These are phyloP conservation scores for Anoplolepis gracilipes DNA, from an alignment of 1,140 invertebrate genomes.

Conservation along the genomic window DNA sequence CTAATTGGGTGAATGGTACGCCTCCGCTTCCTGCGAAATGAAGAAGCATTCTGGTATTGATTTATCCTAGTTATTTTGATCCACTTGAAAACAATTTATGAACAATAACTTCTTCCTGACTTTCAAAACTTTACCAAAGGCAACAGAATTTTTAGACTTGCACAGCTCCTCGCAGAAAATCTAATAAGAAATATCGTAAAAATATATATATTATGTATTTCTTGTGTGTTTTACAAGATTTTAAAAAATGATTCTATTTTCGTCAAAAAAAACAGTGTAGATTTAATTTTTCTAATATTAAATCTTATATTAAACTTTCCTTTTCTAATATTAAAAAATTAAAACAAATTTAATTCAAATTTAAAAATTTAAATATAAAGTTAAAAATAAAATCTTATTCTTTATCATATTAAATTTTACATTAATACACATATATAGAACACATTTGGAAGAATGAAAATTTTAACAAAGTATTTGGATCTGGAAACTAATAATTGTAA, in stretches of 20 bases:
- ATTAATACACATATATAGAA: no score
- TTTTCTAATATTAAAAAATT: background rate
- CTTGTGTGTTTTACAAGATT: background rate
- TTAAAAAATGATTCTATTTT: background rate
- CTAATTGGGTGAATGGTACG: conserved; percentile 92
- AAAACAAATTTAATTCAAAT: background rate
- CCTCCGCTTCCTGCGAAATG: conserved; percentile 86
- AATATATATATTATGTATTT: background rate
- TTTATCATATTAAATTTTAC: background rate
- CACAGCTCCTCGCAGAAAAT: background rate
- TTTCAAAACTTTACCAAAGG: conserved; percentile 28
- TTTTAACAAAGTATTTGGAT: no score
- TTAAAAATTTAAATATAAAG: background rate
- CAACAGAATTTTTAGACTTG: background rate
- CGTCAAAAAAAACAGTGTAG: background rate
- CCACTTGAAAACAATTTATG: conserved; percentile 15
- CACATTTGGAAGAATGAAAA: no score
- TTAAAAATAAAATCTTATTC: no score
- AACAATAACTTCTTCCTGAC: background rate
- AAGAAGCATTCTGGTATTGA: conserved; percentile 32
- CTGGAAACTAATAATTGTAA: no score
- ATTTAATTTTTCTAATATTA: background rate
- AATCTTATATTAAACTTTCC: no score
- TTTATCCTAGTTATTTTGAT: background rate
- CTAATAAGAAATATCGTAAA: background rate